These are phyloP conservation scores for Plecturocebus donacophilus DNA, from an alignment of 2,113 vertebrate genomes.

Conservation along the genomic window DNA sequence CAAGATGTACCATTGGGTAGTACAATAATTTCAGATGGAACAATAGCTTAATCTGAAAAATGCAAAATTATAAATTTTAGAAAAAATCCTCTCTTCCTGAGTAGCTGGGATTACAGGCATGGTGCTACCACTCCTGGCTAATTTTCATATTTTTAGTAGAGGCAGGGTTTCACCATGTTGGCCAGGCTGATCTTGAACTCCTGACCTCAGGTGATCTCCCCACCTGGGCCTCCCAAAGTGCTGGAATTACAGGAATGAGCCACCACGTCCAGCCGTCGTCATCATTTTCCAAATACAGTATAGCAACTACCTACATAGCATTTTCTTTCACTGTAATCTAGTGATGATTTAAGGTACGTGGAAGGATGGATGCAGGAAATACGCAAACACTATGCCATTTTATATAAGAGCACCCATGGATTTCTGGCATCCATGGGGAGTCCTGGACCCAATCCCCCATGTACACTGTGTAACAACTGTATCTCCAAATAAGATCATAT, in stretches of 20 bases:
- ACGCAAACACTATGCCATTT: background rate
- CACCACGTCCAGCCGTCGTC: fast-evolving
- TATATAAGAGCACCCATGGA: background rate
- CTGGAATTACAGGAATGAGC: too few relatives aligned
- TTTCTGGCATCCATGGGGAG: background rate
- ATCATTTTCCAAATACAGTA: background rate
- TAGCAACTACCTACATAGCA: background rate
- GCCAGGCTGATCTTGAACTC: too few relatives aligned
- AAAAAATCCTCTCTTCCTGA: background rate
- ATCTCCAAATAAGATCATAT: background rate
- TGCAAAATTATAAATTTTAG: background rate
- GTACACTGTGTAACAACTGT: background rate
- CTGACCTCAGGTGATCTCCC: too few relatives aligned
- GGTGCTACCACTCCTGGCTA: too few relatives aligned
- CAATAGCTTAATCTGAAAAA: background rate
- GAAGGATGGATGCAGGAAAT: background rate
- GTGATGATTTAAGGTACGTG: background rate
- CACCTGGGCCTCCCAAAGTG: too few relatives aligned
- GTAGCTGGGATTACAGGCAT: too few relatives aligned
- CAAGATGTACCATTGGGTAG: too few relatives aligned
- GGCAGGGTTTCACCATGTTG: too few relatives aligned
- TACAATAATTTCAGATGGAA: background rate
- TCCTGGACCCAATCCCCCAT: background rate
- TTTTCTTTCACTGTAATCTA: background rate
- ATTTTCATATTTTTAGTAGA: too few relatives aligned